Evolutionary conservation across 2,113 vertebrate species (phyloP), one percentile per base, ranked within the genome.

Genomic region (Sisor rabdophorus): DNA sequence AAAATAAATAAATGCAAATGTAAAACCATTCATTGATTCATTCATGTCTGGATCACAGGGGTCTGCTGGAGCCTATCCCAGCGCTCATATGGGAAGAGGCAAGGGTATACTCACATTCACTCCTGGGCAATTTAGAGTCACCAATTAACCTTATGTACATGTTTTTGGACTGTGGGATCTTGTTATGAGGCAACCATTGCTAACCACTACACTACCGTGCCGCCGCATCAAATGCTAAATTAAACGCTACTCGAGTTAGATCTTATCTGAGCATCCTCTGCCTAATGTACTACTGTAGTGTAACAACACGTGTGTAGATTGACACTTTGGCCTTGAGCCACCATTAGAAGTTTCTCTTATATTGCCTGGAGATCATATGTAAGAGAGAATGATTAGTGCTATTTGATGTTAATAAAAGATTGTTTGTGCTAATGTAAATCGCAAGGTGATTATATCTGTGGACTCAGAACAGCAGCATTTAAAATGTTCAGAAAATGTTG

Each of bases 401-500:
- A 26, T 22, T 22, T 12, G 67, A 32, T 59, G 63, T 10, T 19
- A 50, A 61, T n/a, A 44, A 30, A 32, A 76, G 63, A 17, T 32
- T 44, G 52, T 68, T 44, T 82, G 64, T 32, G 77, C 77, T 90
- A 89, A 90, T 86, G 73, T 60, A 74, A 89, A 89, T 87, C 89
- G 87, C 83, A 82, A 87, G 87, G 89, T 82, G 84, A 89, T 87
- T 87, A 87, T 84, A 87, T 85, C 80, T 82, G 54, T 0, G 0
- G 26, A 59, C 81, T 83, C 80, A 85, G 81, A 82, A 71, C 81
- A 83, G 73, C 76, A 72, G 89, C 84, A 88, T 89, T 91, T 87
- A 85, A 88, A 88, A 86, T 84, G 84, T 87, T 85, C 84, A 86
- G 88, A 87, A 89, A 90, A 87, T 80, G 55, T 36, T 28, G 47